Conservation (phyloP, 2,888 invertebrate genomes). For the Euplagia quadripunctaria region DNA sequence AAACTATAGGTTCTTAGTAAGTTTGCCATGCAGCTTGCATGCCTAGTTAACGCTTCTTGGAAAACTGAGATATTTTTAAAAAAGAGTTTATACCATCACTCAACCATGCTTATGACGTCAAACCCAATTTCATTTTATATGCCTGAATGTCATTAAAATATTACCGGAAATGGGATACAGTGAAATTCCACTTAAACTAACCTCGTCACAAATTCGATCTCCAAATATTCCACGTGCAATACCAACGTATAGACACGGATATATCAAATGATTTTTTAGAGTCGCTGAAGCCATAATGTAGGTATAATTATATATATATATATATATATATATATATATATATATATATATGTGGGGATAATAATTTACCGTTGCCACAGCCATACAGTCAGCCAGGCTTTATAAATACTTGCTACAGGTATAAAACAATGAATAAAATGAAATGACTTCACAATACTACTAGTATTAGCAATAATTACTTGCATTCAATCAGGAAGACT, state of each 20-base stretch:
- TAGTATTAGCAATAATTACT: neutral
- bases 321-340: too few species aligned
- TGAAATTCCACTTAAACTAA: neutral
- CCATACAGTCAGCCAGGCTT: neutral
- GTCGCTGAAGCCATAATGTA: too few species aligned
- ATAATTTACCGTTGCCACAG: too few species aligned
- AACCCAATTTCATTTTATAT: neutral
- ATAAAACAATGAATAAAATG: too few species aligned
- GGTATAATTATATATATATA: too few species aligned
- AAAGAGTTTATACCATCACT: neutral
- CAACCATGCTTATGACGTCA: neutral
- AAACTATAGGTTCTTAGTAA: slow-evolving; percentile 52
- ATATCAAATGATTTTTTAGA: neutral
- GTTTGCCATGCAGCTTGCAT: slow-evolving; percentile 46
- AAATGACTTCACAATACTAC: neutral
- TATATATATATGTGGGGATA: too few species aligned
- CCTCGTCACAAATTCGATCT: neutral
- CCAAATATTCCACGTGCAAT: neutral
- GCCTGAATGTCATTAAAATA: neutral
- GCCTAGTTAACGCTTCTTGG: slow-evolving; percentile 29
- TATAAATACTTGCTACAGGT: neutral
- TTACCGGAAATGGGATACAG: neutral
- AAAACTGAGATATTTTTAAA: slow-evolving; percentile 22
- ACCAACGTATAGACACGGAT: neutral
- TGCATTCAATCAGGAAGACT: neutral